Evolutionary conservation across 2,113 vertebrate genomes (phyloP), one percentile per base, ranked within the genome.

Genomic region (Caranx ignobilis): DNA sequence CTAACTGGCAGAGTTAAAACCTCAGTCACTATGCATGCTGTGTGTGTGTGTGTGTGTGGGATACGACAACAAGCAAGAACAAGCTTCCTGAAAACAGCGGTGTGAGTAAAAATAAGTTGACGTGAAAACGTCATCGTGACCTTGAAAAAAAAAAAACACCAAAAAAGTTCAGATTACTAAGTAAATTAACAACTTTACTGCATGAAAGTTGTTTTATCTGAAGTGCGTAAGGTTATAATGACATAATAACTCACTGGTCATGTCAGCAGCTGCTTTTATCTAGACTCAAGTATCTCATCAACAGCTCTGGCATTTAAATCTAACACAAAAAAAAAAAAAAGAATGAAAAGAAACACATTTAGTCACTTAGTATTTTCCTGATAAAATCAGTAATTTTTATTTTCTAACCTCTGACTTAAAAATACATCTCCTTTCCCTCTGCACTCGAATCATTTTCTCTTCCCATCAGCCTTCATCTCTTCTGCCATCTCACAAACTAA

Each of bases 1-100:
- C n/a, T 65, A 69, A 32, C 72, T 72, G n/a, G 10, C 77, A 5
- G 10, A 70, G 82, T 68, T 56, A 71, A 81, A 83, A 35, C 54
- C 66, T 64, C 32, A 21, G 57, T 56, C 48, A 55, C 65, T 43
- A 71, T 35, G 21, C 26, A 63, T 52, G 43, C n/a, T 43, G 37
- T 37, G 1, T 37, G 3, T 37, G 37, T 7, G 47, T 26, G 63
- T 16, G 0, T 21, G 71, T 77, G 77, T 75, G 75, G 69, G 82
- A 73, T 65, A 39, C 64, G 79, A 71, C 13, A 61, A 78, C 61
- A 61, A 71, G 65, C 54, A 56, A 68, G 68, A 74, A 73, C 74
- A 50, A 69, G 64, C 81, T 59, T 47, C 26, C 13, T 72, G 71
- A 68, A 64, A 82, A 82, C 78, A 81, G 81, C 63, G 19, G 57